Percentiles rank a stretch among this genome's conserved stretches.
These are phyloP conservation scores for Chrysoperla carnea DNA, from an alignment of 1,140 invertebrate species.

Conservation along the genomic window DNA sequence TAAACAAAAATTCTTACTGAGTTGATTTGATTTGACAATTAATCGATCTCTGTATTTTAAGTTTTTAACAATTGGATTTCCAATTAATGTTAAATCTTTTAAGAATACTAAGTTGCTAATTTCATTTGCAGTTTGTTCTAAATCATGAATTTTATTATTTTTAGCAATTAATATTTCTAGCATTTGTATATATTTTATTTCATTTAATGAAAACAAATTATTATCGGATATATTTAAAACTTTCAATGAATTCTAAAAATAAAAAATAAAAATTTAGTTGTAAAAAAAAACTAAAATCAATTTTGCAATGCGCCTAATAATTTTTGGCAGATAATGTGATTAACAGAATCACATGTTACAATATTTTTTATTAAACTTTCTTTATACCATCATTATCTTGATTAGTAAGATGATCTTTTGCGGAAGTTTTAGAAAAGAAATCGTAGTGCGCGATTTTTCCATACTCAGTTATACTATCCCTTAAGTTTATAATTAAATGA, in stretches of 20 bases:
- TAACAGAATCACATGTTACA: no score
- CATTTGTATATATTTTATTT: slow-evolving; percentile 21
- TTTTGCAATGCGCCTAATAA: no score
- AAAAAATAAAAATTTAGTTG: slow-evolving; percentile 3
- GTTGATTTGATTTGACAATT: slow-evolving; percentile 34
- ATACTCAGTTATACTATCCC: no score
- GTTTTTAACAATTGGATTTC: slow-evolving; percentile 37
- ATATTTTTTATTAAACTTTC: no score
- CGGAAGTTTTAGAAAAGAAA: no score
- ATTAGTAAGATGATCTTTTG: no score
- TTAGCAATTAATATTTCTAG: slow-evolving; percentile 26
- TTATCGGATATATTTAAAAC: slow-evolving; percentile 31
- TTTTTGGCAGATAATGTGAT: no score
- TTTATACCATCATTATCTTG: no score
- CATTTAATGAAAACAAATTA: slow-evolving; percentile 23
- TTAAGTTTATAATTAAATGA: no score
- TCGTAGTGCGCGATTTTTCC: no score
- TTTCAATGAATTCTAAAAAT: slow-evolving; percentile 22
- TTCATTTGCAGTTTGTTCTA: slow-evolving; percentile 27
- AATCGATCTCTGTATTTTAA: slow-evolving; percentile 43
- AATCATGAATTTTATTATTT: slow-evolving; percentile 27
- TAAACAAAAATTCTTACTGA: slow-evolving; percentile 25
- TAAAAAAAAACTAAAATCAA: not conserved
- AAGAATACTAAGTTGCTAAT: slow-evolving; percentile 30
- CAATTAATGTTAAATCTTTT: slow-evolving; percentile 31